Percentiles rank a stretch among this genome's conserved stretches.
Evolutionary conservation across 2,888 invertebrate species (phyloP).

Genomic region (Stenichneumon culpator): DNA sequence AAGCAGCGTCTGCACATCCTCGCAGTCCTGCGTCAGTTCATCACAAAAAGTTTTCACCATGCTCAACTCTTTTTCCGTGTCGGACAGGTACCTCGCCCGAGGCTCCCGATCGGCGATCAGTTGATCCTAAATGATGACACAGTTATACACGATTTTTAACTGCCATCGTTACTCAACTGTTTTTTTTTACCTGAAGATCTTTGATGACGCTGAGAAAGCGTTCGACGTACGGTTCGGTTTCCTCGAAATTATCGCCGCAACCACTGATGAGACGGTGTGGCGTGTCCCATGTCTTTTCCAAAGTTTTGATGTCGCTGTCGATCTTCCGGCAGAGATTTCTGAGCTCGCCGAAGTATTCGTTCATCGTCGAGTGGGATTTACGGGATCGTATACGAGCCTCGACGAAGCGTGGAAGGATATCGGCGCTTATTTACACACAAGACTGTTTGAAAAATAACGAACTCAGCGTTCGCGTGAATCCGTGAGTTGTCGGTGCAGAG

Average conservation of each 20-base stretch:
- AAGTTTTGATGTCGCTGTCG: conserved; percentile 43
- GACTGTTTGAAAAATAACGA: conserved; percentile 45
- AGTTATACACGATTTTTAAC: not conserved
- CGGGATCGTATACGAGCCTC: not conserved
- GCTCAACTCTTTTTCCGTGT: conserved; percentile 13
- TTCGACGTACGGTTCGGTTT: conserved; percentile 40
- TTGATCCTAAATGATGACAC: conserved; percentile 30
- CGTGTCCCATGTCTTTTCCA: conserved; percentile 56
- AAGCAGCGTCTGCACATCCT: conserved; percentile 46
- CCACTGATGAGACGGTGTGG: conserved; percentile 55
- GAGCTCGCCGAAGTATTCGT: conserved; percentile 25
- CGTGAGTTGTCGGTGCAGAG: not conserved
- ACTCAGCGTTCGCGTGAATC: conserved; percentile 3
- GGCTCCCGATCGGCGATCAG: conserved; percentile 30
- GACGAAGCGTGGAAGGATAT: not conserved
- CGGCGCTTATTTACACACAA: not conserved
- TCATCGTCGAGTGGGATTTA: conserved; percentile 25
- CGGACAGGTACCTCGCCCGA: conserved; percentile 5
- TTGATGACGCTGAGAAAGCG: conserved; percentile 42
- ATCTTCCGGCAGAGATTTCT: conserved; percentile 29
- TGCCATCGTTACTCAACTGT: not conserved
- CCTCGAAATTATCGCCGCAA: conserved; percentile 41
- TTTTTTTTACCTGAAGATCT: conserved; percentile 44
- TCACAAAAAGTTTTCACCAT: conserved; percentile 9
- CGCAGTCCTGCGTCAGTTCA: conserved; percentile 45